These are phyloP conservation scores for Peucedramus taeniatus DNA, from an alignment of 2,113 vertebrate species.

Conservation along the genomic window DNA sequence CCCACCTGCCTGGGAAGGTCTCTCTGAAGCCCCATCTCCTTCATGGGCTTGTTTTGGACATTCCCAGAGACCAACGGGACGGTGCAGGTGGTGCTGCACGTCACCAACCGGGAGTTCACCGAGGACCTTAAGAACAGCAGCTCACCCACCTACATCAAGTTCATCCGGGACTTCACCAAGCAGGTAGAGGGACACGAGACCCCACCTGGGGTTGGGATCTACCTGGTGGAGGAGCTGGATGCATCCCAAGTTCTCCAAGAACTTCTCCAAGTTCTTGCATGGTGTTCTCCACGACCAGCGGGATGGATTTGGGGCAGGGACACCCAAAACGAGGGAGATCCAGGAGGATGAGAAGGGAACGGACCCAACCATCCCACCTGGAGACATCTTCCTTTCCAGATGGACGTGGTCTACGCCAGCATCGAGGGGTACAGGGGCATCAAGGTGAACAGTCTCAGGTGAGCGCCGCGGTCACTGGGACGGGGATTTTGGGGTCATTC, in stretches of 20 bases:
- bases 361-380: not conserved
- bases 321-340: not conserved
- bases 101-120: not conserved
- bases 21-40: too few species aligned
- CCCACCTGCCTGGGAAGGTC: not conserved
- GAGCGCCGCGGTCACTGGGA: fast-evolving
- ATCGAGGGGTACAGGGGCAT: not conserved
- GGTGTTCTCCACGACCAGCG: fast-evolving
- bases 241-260: not conserved
- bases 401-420: not conserved
- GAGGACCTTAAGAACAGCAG: not conserved
- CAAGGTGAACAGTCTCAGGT: not conserved
- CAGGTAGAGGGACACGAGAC: not conserved
- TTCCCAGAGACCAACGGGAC: not conserved
- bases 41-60: not conserved
- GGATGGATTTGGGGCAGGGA: too few species aligned
- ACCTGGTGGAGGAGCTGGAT: too few species aligned
- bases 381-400: constrained; percentile 10
- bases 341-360: not conserved
- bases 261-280: fast-evolving
- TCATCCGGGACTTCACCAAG: not conserved
- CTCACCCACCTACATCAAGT: not conserved
- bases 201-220: fast-evolving
- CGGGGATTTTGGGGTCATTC: not conserved
- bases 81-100: not conserved